Percentiles rank a stretch among this genome's conserved stretches.
Evolutionary conservation across 2,797 vertebrate species (phyloP).

Genomic region (Pseudomugil tenellus): DNA sequence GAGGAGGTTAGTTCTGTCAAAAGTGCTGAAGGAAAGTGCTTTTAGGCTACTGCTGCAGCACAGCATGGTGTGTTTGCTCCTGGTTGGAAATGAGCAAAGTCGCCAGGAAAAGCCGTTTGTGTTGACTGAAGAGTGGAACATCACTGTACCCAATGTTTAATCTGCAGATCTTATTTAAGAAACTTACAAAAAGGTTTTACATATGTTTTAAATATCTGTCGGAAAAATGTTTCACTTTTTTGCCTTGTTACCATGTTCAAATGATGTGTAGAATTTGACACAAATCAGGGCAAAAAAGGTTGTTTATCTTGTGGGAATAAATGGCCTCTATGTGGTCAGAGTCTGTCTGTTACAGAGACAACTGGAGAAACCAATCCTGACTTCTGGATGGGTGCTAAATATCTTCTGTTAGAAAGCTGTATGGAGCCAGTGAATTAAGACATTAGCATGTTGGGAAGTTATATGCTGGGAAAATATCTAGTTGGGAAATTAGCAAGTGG

Average conservation of each 20-base stretch:
- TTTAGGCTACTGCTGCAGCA: background rate
- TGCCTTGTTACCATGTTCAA: background rate
- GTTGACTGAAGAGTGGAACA: background rate
- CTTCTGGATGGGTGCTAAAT: too few species aligned
- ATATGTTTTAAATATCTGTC: background rate
- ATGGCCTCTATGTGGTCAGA: too few species aligned
- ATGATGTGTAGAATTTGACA: background rate
- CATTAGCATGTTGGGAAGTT: background rate
- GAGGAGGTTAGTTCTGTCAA: background rate
- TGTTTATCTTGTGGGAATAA: too few species aligned
- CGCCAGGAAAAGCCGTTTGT: background rate
- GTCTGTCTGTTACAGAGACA: background rate
- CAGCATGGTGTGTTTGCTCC: background rate
- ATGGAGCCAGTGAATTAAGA: background rate
- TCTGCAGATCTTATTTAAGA: background rate
- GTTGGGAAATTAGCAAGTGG: too few species aligned
- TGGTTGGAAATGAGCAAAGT: conserved; percentile 7
- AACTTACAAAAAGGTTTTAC: background rate
- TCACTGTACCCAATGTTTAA: background rate
- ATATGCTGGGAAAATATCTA: too few species aligned
- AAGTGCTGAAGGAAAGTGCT: conserved; percentile 5
- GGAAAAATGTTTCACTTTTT: background rate
- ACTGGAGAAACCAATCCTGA: background rate
- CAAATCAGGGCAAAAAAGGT: too few species aligned
- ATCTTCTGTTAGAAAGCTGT: background rate